phyloP scores from a whole-genome alignment of 2,797 vertebrate genomes.

The Hipposideros larvatus region DNA sequence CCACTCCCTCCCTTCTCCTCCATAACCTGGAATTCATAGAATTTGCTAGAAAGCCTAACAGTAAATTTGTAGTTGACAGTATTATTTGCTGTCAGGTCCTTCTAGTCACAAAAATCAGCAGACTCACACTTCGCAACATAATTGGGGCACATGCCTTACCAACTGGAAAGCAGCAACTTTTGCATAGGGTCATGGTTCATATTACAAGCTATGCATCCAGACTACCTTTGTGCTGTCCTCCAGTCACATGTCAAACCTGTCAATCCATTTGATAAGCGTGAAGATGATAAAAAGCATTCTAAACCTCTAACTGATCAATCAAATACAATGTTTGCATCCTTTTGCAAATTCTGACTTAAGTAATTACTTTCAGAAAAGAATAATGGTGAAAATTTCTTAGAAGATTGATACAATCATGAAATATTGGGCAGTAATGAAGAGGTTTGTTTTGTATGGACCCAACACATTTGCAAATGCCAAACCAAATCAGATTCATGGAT shows the following conservation, averaged over 20 bases:
- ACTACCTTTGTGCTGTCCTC: background rate
- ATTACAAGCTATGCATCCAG: background rate
- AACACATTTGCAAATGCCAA: background rate
- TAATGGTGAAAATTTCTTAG: background rate
- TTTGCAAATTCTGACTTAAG: background rate
- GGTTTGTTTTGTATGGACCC: background rate
- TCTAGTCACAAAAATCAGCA: background rate
- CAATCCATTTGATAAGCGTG: background rate
- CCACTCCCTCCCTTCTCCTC: background rate
- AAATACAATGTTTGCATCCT: background rate
- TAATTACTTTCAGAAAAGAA: background rate
- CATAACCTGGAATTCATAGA: background rate
- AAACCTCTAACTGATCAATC: background rate
- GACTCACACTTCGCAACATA: background rate
- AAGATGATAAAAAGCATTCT: background rate
- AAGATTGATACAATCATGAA: background rate
- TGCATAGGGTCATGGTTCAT: background rate
- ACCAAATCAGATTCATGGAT: background rate
- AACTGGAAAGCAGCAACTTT: background rate
- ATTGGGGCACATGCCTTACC: background rate
- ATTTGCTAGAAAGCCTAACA: background rate
- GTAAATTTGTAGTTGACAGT: constrained; percentile 1
- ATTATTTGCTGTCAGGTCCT: background rate
- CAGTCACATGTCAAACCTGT: background rate
- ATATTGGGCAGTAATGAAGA: background rate